Evolutionary conservation across 2,888 invertebrate genomes (phyloP), one percentile per base, ranked within the genome.

Genomic region (Drosophila longiperda): DNA sequence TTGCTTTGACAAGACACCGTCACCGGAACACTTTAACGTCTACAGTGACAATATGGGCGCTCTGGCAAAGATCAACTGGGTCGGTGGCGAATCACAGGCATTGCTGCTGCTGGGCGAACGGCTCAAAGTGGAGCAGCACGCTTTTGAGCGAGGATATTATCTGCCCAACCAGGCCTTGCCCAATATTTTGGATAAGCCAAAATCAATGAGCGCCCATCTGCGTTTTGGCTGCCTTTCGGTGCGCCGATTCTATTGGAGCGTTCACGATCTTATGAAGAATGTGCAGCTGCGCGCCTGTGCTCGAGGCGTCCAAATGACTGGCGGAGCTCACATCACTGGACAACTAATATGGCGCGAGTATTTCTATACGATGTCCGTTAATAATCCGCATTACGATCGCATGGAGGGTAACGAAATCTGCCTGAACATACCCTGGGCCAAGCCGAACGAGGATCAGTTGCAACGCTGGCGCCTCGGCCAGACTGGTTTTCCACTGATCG

Each of bases 341-440:
- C 96, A 96, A 87, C 91, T 96, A 38, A 95, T 96, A 45, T 96
- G 96, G 96, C 94, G 96, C 36, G 96, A 96, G 88, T 96, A 96
- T 83, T 96, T 96, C 92, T 96, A 96, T 92, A 95, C 96, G 38
- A 96, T 96, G 96, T 96, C 96, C 42, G 95, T 96, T 20, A 95
- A 95, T 87, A 96, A 96, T 91, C 94, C 95, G 0, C 93, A 95
- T 80, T 96, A 95, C 87, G 95, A 95, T 4, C 94, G 95, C 86
- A 96, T 96, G 95, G 93, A 94, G 26, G 94, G 93, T 66, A 96
- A 96, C 91, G 95, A 95, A 1, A 96, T 96, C 65, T 96, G 96
- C 80, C 92, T 96, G 73, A 95, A 94, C 78, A 96, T 96, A 66
- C 95, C 95, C 0, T 96, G 96, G 96, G 94, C 94, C 65, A 92